Conservation (phyloP, 2,888 invertebrate species). For the Exocentrus adspersus region DNA sequence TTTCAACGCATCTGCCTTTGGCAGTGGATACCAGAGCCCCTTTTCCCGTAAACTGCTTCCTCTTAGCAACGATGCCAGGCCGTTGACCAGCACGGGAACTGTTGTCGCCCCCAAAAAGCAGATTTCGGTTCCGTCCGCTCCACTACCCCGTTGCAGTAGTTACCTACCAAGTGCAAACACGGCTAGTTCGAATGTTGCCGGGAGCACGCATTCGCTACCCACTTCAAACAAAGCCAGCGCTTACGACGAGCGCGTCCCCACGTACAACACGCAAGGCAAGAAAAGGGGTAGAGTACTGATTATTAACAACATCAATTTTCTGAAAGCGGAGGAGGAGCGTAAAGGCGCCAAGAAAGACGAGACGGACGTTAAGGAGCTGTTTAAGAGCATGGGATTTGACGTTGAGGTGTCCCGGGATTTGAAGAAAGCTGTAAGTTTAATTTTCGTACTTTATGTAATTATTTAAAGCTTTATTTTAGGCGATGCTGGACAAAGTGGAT, state of each 20-base stretch:
- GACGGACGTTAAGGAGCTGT: conserved; percentile 68
- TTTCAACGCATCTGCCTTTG: no score
- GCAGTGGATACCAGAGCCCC: conserved; percentile 22
- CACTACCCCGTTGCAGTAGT: background rate
- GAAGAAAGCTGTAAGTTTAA: conserved; percentile 62
- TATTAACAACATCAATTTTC: conserved; percentile 59
- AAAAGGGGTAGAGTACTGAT: conserved; percentile 54
- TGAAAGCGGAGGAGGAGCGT: conserved; percentile 53
- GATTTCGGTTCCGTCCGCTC: background rate
- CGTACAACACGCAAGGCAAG: conserved; percentile 52
- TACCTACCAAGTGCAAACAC: background rate
- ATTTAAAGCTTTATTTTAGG: conserved; percentile 30
- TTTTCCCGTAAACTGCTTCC: conserved; percentile 18
- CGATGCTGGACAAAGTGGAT: conserved; percentile 56
- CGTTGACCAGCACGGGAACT: no score
- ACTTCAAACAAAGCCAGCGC: background rate
- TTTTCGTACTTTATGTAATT: background rate
- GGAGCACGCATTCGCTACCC: conserved; percentile 22
- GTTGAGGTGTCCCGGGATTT: conserved; percentile 63
- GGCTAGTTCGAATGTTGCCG: background rate
- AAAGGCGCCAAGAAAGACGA: conserved; percentile 72
- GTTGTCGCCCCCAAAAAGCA: no score
- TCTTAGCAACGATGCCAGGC: conserved; percentile 10
- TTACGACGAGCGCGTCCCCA: conserved; percentile 42
- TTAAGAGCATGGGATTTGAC: conserved; percentile 69